Evolutionary conservation across 2,888 invertebrate species (phyloP).

Genomic region (Sthenelais limicola): DNA sequence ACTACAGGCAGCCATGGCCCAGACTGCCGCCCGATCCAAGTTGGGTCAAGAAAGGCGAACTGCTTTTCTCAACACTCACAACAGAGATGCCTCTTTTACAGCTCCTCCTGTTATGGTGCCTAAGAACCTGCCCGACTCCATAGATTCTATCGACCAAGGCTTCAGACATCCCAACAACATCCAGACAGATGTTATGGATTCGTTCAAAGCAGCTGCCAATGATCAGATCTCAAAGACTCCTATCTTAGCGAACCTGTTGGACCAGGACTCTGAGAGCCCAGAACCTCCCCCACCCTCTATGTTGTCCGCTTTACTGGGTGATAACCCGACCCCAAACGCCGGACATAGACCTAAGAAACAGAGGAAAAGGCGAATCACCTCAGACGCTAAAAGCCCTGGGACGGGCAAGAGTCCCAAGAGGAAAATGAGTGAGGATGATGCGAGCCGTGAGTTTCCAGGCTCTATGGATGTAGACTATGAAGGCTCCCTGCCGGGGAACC

Average conservation of each 20-base stretch:
- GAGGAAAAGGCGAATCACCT: slow-evolving; percentile 52
- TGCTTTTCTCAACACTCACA: slow-evolving; percentile 45
- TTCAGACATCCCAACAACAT: slow-evolving; percentile 19
- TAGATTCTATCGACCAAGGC: slow-evolving; percentile 8
- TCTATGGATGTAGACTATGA: neutral
- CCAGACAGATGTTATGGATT: slow-evolving; percentile 29
- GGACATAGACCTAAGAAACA: slow-evolving; percentile 48
- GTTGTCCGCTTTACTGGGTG: slow-evolving; percentile 66
- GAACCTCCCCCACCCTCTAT: slow-evolving; percentile 59
- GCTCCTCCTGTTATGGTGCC: slow-evolving; percentile 9
- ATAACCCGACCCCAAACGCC: slow-evolving; percentile 51
- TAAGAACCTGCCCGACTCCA: neutral
- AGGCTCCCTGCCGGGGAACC: neutral
- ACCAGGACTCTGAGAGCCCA: slow-evolving; percentile 58
- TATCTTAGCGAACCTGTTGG: slow-evolving; percentile 66
- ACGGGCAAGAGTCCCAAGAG: slow-evolving; percentile 70
- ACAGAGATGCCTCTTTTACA: neutral
- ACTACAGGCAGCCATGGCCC: slow-evolving; percentile 30
- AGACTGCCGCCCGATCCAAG: slow-evolving; percentile 31
- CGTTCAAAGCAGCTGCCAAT: slow-evolving; percentile 30
- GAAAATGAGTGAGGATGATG: slow-evolving; percentile 53
- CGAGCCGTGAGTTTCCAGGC: slow-evolving; percentile 50
- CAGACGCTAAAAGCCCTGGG: slow-evolving; percentile 58
- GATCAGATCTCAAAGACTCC: slow-evolving; percentile 62
- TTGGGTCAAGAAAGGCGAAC: slow-evolving; percentile 46